Base-by-base conservation (phyloP, 2,888 invertebrate genomes). In the Anoncus sp. region DNA sequence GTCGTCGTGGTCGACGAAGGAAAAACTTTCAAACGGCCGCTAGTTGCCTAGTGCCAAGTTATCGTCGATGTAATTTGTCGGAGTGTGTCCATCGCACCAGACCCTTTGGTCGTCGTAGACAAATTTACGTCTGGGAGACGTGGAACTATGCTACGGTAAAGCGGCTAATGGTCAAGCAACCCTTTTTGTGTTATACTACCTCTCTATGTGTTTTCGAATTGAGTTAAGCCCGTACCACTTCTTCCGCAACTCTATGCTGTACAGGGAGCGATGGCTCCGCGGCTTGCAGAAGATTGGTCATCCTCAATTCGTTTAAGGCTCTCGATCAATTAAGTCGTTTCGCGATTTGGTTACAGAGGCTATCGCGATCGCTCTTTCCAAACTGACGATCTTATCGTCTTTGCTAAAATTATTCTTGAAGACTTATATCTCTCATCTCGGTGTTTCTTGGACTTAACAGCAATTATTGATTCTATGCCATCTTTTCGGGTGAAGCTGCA, bases 61-160 rank as follows among this genome's bases (percentile, higher is more conserved):
- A 71, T 85, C 85, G 83, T 83, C 86, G 82, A 84, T 81, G 85
- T 80, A 88, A 88, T 88, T 88, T 87, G 83, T 74, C 82, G 75
- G 83, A 87, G 84, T 85, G 83, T 85, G 83, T 84, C 84, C 82
- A 81, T 82, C 82, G 80, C 75, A 62, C 66, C 59, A 62, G 45
- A 79, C 82, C 80, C 65, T 77, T 79, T 69, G 80, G 81, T 74
- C 73, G 69, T 76, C 27, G 73, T 59, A 55, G 51, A 82, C 82
- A 85, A 86, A 86, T 87, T 87, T 84, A 83, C 84, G 84, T 86
- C 82, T 83, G 27, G 55, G 60, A 67, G 67, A 72, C 60, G 35
- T 47, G 20, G 35, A 49, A 62, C 60, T 65, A 59, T 69, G 27
- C 55, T 60, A 43, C 55, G 66, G 43, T 60, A 67, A 75, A 66